These are phyloP conservation scores for Pollicipes pollicipes DNA, from an alignment of 1,140 invertebrate species.

Conservation along the genomic window DNA sequence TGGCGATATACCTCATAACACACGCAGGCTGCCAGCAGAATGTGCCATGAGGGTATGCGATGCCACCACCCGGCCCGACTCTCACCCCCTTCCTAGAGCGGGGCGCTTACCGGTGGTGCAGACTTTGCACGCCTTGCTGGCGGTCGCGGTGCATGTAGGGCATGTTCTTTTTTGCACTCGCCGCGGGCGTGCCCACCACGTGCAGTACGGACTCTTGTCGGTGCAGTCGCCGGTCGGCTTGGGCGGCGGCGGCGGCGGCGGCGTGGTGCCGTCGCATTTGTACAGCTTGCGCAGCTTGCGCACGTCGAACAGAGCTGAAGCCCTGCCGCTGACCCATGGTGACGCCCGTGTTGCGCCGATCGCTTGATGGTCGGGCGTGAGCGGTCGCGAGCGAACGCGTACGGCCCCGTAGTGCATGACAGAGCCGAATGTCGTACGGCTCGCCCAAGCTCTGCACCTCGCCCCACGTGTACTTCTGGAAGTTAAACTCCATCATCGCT, in stretches of 20 bases:
- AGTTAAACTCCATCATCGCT: constrained; percentile 33
- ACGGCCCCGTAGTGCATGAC: constrained; percentile 33
- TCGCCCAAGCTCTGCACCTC: constrained; percentile 26
- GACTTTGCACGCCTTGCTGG: constrained; percentile 25
- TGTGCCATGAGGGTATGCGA: too few relatives aligned
- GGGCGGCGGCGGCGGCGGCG: too few relatives aligned
- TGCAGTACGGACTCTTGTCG: too few relatives aligned
- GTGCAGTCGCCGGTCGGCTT: too few relatives aligned
- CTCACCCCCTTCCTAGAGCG: too few relatives aligned
- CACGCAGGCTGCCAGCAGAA: too few relatives aligned
- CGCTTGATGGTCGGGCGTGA: constrained; percentile 27
- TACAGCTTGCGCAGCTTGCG: constrained; percentile 30
- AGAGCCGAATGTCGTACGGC: constrained; percentile 29
- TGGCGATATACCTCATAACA: too few relatives aligned
- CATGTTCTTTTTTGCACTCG: too few relatives aligned
- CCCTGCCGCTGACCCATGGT: constrained; percentile 29
- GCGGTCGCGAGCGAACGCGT: constrained; percentile 27
- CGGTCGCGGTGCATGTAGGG: too few relatives aligned
- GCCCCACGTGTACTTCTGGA: constrained; percentile 21
- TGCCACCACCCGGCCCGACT: too few relatives aligned
- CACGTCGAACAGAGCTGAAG: constrained; percentile 28
- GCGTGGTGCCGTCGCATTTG: constrained; percentile 21
- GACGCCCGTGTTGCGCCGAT: constrained; percentile 16
- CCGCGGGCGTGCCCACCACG: too few relatives aligned
- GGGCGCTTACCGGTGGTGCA: too few relatives aligned